Conservation (phyloP, 1,140 invertebrate genomes). For the Oryctes rhinoceros region DNA sequence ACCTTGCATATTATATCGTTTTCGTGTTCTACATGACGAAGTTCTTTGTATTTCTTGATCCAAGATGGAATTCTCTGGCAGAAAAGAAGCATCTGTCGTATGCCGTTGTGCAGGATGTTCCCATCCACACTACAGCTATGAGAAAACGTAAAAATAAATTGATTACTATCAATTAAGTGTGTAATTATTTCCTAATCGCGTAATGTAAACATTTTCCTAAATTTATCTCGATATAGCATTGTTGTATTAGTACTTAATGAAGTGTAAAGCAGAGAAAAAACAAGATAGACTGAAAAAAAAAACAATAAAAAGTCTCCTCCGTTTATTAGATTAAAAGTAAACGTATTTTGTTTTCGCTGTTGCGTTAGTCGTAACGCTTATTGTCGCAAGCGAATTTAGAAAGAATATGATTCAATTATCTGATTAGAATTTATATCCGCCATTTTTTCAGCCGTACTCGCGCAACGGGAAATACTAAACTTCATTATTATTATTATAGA, state of each 20-base stretch:
- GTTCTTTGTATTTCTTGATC: no score
- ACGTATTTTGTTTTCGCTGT: neutral
- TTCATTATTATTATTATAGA: conserved; percentile 29
- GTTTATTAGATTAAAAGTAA: neutral
- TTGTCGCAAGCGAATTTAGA: neutral
- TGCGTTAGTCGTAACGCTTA: neutral
- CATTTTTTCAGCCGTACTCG: neutral
- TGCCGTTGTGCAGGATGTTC: no score
- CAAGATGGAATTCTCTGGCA: no score
- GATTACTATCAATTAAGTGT: no score
- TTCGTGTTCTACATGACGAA: no score
- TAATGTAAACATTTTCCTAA: no score
- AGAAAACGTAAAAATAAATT: no score
- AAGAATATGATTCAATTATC: conserved; percentile 24
- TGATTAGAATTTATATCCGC: conserved; percentile 21
- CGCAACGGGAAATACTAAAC: neutral
- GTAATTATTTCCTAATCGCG: no score
- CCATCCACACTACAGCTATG: no score
- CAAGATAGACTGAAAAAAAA: neutral
- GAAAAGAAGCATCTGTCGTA: no score
- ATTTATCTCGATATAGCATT: no score
- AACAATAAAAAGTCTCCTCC: neutral
- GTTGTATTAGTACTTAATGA: neutral
- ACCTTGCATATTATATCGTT: no score
- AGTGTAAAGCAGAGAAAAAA: neutral